These are phyloP conservation scores for Lapara coniferarum DNA, from an alignment of 2,888 invertebrate genomes.

Conservation along the genomic window DNA sequence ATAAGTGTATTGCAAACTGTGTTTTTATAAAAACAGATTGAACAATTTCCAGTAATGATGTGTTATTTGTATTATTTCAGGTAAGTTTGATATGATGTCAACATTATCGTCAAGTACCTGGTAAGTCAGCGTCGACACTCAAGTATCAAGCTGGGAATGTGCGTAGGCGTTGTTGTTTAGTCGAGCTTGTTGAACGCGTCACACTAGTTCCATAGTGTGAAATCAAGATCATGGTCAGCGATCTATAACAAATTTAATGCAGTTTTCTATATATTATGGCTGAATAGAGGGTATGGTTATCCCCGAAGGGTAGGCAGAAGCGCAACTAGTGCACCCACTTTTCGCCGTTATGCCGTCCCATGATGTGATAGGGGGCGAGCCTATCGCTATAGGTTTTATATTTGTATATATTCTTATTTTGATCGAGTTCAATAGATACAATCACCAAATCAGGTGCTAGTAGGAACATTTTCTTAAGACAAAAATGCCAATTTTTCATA, in stretches of 20 bases:
- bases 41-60: neutral
- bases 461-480: too few species aligned
- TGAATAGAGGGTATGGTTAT: too few species aligned
- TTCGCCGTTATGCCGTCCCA: too few species aligned
- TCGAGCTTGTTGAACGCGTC: slow-evolving; percentile 7
- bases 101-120: slow-evolving; percentile 3
- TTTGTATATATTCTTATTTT: too few species aligned
- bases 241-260: slow-evolving; percentile 33
- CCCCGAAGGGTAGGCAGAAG: too few species aligned
- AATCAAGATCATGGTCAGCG: slow-evolving; percentile 45
- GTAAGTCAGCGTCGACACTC: neutral
- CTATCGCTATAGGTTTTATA: too few species aligned
- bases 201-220: slow-evolving; percentile 33
- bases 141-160: slow-evolving; percentile 46
- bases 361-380: too few species aligned
- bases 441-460: too few species aligned
- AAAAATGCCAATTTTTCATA: too few species aligned
- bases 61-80: slow-evolving; percentile 47
- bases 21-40: neutral
- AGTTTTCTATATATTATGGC: too few species aligned
- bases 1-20: neutral
- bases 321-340: too few species aligned
- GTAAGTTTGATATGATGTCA: slow-evolving; percentile 45
- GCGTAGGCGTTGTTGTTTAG: slow-evolving; percentile 51
- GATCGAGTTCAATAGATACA: too few species aligned